Conservation (phyloP, 2,888 invertebrate species). For the Lithophane ornitopus region DNA sequence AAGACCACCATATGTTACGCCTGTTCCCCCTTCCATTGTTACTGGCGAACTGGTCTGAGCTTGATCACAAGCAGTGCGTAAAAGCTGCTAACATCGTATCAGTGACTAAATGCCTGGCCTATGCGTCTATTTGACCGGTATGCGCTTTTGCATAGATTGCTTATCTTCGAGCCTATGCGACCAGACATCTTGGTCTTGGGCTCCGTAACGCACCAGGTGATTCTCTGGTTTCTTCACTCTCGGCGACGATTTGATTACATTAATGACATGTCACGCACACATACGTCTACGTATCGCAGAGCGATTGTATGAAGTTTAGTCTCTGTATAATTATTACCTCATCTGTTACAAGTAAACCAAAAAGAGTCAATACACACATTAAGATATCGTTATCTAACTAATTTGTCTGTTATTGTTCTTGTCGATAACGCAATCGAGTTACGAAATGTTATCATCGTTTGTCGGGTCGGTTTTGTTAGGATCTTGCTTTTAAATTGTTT, state of each 20-base stretch:
- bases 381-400: conserved; percentile 56
- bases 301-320: not conserved
- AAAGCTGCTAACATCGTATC: not conserved
- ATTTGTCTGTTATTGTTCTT: conserved; percentile 59
- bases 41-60: not conserved
- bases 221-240: not conserved
- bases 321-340: conserved; percentile 28
- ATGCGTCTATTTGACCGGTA: too few relatives aligned
- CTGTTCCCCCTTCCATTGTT: not conserved
- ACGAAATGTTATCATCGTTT: conserved; percentile 35
- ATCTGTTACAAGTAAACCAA: conserved; percentile 4
- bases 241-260: not conserved
- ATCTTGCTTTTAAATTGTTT: conserved; percentile 11
- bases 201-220: not conserved
- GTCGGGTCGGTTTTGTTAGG: not conserved
- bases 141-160: not conserved
- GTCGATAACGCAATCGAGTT: conserved; percentile 35
- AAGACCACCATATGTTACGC: not conserved
- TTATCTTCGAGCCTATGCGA: not conserved
- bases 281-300: too few relatives aligned
- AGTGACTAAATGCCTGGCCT: not conserved
- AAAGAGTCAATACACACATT: conserved; percentile 52
- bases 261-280: not conserved
- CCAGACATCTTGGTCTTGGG: too few relatives aligned
- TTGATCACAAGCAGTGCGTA: not conserved